Conservation (phyloP, 2,113 vertebrate species). For the Anguilla rostrata region DNA sequence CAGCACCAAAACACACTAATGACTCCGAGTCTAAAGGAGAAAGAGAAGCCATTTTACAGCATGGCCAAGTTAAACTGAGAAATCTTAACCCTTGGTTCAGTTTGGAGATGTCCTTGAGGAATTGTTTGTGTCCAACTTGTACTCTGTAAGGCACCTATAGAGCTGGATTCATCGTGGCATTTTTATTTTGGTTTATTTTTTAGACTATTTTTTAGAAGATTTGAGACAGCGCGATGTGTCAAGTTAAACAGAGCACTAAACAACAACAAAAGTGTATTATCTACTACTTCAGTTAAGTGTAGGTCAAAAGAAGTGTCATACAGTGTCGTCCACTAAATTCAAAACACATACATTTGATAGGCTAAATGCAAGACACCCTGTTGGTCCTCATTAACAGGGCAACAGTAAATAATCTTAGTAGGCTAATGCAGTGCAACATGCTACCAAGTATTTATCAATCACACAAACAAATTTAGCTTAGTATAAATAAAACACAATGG, state of each 20-base stretch:
- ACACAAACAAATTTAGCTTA: not conserved
- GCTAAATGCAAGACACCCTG: not conserved
- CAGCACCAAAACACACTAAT: not conserved
- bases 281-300: not conserved
- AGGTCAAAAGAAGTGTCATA: not conserved
- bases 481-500: not conserved
- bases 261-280: not conserved
- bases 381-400: too few relatives aligned
- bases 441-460: not conserved
- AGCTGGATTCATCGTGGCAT: not conserved
- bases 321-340: not conserved
- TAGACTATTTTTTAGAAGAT: not conserved
- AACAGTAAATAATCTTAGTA: not conserved
- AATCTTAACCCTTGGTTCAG: not conserved
- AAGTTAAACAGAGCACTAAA: not conserved
- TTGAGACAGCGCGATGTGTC: too few relatives aligned
- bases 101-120: not conserved
- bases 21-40: not conserved
- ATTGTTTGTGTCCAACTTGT: not conserved
- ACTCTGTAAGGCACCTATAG: not conserved
- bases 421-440: not conserved
- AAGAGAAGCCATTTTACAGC: not conserved
- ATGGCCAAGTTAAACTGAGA: not conserved
- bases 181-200: not conserved
- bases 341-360: not conserved